A percentile compares a stretch with the other conserved stretches of the same genome.
Evolutionary conservation across 2,113 vertebrate species (phyloP).

Genomic region (Oncorhynchus mykiss): DNA sequence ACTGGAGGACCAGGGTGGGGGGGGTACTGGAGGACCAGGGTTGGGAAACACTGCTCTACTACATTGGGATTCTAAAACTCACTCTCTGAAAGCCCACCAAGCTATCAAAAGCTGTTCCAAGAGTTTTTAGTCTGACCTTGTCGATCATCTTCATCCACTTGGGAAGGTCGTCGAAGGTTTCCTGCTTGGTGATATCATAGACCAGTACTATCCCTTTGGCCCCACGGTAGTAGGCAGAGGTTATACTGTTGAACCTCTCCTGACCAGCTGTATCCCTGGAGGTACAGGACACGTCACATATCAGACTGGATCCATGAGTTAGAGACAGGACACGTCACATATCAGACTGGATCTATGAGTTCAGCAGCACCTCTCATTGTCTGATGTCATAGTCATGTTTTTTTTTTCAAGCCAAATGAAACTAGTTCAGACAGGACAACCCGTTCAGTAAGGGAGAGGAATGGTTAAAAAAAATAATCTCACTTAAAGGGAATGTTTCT

Average conservation of each 20-base stretch:
- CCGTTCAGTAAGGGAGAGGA: conserved; percentile 1
- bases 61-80: too few species aligned
- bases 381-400: too few species aligned
- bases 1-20: too few species aligned
- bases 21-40: too few species aligned
- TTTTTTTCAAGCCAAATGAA: not conserved
- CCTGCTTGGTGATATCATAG: conserved; percentile 98
- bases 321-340: too few species aligned
- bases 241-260: conserved; percentile 99
- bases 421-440: conserved; percentile 18
- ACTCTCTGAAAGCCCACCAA: too few species aligned
- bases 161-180: conserved; percentile 95
- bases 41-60: too few species aligned
- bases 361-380: too few species aligned
- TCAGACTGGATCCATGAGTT: too few species aligned
- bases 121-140: conserved; percentile 78
- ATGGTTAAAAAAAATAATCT: conserved; percentile 10
- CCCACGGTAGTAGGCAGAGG: conserved; percentile 97
- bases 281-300: conserved; percentile 9
- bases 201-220: conserved; percentile 98
- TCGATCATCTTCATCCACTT: conserved; percentile 99
- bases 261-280: conserved; percentile 98
- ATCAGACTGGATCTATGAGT: too few species aligned
- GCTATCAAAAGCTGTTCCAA: too few species aligned
- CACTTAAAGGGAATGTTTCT: not conserved